Evolutionary conservation across 2,888 invertebrate species (phyloP).

Genomic region (Clunio marinus): DNA sequence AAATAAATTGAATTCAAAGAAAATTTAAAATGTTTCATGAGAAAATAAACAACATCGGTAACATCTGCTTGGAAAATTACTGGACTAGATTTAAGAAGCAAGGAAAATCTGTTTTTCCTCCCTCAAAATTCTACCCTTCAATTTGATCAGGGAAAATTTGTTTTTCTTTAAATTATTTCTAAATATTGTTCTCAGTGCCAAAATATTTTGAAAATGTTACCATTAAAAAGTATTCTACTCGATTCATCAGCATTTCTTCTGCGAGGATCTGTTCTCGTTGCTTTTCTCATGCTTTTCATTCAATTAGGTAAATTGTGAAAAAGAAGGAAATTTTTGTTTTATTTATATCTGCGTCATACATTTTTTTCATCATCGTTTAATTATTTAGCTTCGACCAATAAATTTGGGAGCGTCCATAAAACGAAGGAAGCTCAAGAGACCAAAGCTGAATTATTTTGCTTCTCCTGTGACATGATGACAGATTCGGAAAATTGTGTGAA

Average conservation of each 20-base stretch:
- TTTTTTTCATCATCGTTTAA: neutral
- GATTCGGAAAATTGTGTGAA: constrained; percentile 69
- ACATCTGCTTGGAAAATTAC: no score
- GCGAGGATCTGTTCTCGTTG: neutral
- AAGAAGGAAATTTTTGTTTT: neutral
- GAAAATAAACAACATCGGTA: no score
- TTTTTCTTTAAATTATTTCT: neutral
- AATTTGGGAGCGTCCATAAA: constrained; percentile 56
- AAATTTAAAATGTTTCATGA: neutral
- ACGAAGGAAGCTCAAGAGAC: constrained; percentile 76
- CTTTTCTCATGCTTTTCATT: neutral
- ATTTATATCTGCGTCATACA: no score
- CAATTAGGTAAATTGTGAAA: neutral
- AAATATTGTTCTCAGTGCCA: neutral
- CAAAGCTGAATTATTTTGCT: constrained; percentile 76
- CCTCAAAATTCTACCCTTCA: neutral
- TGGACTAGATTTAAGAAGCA: constrained; percentile 3
- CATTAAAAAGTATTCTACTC: neutral
- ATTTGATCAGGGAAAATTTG: no score
- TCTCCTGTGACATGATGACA: constrained; percentile 72
- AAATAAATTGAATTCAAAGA: neutral
- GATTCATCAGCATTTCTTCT: neutral
- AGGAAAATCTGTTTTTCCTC: neutral
- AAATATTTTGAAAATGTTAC: neutral
- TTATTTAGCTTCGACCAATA: neutral